Evolutionary conservation across 1,140 invertebrate genomes (phyloP).

Genomic region (Aphelenchoides avenae): DNA sequence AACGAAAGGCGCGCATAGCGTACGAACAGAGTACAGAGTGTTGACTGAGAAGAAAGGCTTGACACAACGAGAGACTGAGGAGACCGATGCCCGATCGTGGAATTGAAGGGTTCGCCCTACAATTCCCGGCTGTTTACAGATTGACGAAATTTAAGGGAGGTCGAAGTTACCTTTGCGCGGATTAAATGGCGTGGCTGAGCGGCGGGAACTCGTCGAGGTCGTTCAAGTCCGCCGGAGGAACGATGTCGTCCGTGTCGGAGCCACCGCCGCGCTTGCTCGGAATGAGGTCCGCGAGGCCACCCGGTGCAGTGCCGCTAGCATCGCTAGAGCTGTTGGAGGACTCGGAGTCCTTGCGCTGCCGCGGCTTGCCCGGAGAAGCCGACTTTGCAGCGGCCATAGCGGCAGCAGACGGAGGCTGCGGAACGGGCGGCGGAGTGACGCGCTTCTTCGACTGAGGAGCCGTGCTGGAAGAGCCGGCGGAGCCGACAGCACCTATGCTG

Average conservation of each 20-base stretch:
- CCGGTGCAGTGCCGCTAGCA: conserved; percentile 2
- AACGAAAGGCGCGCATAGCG: too few relatives aligned
- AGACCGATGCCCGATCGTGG: too few relatives aligned
- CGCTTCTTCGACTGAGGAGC: conserved; percentile 19
- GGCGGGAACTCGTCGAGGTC: conserved; percentile 38
- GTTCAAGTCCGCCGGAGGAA: conserved; percentile 31
- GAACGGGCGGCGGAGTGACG: conserved; percentile 6
- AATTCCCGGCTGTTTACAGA: too few relatives aligned
- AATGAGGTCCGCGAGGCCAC: not conserved
- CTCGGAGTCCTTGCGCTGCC: conserved; percentile 1
- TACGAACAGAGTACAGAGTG: too few relatives aligned
- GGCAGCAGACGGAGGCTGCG: not conserved
- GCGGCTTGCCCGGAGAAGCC: not conserved
- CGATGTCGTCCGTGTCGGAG: not conserved
- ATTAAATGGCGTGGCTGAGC: too few relatives aligned
- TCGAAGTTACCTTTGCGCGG: too few relatives aligned
- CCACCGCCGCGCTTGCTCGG: not conserved
- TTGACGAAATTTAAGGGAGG: too few relatives aligned
- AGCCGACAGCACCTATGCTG: conserved; percentile 13
- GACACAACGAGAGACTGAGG: too few relatives aligned
- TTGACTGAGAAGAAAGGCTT: too few relatives aligned
- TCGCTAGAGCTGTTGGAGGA: conserved; percentile 9
- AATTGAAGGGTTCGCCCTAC: too few relatives aligned
- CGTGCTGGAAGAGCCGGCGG: too few relatives aligned
- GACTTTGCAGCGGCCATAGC: not conserved